phyloP scores from a whole-genome alignment of 92 coral and sea anemone species.

The Porites lobata region DNA sequence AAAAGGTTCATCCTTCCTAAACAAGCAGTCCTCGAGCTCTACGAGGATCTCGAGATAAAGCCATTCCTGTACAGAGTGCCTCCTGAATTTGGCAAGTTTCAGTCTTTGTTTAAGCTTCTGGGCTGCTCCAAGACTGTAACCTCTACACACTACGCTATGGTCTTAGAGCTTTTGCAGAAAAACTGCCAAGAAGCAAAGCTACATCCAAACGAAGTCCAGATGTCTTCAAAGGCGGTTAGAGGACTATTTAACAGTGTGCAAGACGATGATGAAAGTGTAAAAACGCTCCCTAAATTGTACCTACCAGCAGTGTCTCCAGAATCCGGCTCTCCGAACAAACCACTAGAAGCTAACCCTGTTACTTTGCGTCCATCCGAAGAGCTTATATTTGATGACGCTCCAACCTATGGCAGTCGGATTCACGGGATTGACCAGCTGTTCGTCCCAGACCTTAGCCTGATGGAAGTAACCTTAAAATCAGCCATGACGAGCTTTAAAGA shows the following conservation, averaged over 20 bases:
- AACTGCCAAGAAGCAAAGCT: not conserved
- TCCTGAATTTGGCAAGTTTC: slow-evolving; percentile 29
- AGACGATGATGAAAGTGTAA: not conserved
- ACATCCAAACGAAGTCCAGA: slow-evolving; percentile 45
- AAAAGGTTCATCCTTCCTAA: slow-evolving; percentile 56
- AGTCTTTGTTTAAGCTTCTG: slow-evolving; percentile 40
- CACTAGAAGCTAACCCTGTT: not conserved
- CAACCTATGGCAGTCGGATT: slow-evolving; percentile 59
- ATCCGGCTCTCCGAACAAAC: not conserved
- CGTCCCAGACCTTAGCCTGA: slow-evolving; percentile 34
- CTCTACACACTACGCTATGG: slow-evolving; percentile 63
- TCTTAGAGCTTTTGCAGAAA: slow-evolving; percentile 37
- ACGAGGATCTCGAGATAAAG: slow-evolving; percentile 41
- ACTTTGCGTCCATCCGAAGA: slow-evolving; percentile 45
- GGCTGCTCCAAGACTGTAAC: slow-evolving; percentile 59
- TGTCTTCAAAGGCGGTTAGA: slow-evolving; percentile 52
- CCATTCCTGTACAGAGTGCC: slow-evolving; percentile 77
- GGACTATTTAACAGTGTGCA: slow-evolving; percentile 49
- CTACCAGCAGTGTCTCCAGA: slow-evolving; percentile 51
- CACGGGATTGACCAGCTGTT: not conserved
- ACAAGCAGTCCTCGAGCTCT: slow-evolving; percentile 69
- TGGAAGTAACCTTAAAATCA: not conserved
- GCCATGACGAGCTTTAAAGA: slow-evolving; percentile 24
- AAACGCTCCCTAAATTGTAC: slow-evolving; percentile 19
- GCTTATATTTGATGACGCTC: slow-evolving; percentile 65